A percentile compares a stretch with the other conserved stretches of the same genome.
Evolutionary conservation across 2,888 invertebrate genomes (phyloP).

Genomic region (Rhagonycha lutea): DNA sequence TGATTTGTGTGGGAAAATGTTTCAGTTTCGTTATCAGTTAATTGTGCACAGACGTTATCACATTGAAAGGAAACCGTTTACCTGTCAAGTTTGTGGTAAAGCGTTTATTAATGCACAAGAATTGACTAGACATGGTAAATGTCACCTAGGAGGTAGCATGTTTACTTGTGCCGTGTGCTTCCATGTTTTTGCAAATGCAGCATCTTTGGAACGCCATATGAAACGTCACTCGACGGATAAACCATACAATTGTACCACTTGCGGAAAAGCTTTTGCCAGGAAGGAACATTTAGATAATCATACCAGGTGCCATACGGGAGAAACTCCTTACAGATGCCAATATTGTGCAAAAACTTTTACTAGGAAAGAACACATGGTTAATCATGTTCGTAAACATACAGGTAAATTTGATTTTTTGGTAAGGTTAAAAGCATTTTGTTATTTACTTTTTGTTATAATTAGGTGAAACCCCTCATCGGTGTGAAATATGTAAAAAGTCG

Average conservation of each 20-base stretch:
- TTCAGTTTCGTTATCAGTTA: slow-evolving; percentile 84
- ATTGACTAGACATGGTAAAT: slow-evolving; percentile 80
- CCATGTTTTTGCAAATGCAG: slow-evolving; percentile 74
- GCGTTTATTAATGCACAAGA: slow-evolving; percentile 81
- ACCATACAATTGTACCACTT: slow-evolving; percentile 82
- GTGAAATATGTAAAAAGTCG: slow-evolving; percentile 79
- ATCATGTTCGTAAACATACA: slow-evolving; percentile 76
- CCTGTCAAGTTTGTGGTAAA: slow-evolving; percentile 79
- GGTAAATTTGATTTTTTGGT: slow-evolving; percentile 48
- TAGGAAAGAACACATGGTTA: slow-evolving; percentile 78
- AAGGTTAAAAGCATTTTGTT: not conserved
- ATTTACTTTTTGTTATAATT: not conserved
- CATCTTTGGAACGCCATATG: slow-evolving; percentile 74
- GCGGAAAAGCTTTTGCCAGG: slow-evolving; percentile 84
- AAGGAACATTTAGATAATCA: slow-evolving; percentile 88
- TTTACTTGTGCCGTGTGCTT: slow-evolving; percentile 74
- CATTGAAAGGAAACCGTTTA: slow-evolving; percentile 83
- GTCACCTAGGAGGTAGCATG: slow-evolving; percentile 80
- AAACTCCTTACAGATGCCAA: slow-evolving; percentile 78
- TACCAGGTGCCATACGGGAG: slow-evolving; percentile 77
- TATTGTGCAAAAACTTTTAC: slow-evolving; percentile 78
- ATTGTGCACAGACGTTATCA: slow-evolving; percentile 88
- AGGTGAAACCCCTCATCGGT: slow-evolving; percentile 72
- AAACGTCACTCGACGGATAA: slow-evolving; percentile 83
- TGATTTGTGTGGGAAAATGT: slow-evolving; percentile 85